Evolutionary conservation across 2,888 invertebrate species (phyloP), one percentile per base, ranked within the genome.

Genomic region (Chalcosyrphus nemorum): DNA sequence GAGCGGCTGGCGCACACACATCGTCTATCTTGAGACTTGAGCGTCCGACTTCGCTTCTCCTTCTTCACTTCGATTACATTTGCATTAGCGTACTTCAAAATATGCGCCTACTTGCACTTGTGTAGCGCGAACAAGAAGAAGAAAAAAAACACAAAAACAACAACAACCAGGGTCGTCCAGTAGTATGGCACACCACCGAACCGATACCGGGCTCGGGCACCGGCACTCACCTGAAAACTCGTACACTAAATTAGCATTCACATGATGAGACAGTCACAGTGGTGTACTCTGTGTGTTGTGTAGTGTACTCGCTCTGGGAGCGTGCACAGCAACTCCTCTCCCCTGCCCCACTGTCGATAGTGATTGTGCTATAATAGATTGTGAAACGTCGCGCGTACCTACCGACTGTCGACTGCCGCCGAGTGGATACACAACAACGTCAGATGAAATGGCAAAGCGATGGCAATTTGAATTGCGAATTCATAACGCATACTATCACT

Each of bases 101-200:
- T 66, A 29, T 75, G 75, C 57, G 41, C 59, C 59, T 76, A 68
- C 76, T 75, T 76, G 76, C 76, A 76, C 76, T 76, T 76, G 66
- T 76, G 66, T 24, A 41, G 66, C 66, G 43, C 66, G 66, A 61
- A 47, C 56, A 54, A 35, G 45, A 29, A 21, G 9, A 35, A 32
- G 21, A 56, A 47, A 19, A 19, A 3, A 35, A 45, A 13, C 24
- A 63, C 13, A 50, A 29, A 38, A 52, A 6, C 57, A 47, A 29
- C 63, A 52, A 54, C 29, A 21, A 66, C 57, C 66, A 75, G 75
- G 75, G 75, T 57, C 66, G 57, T 45, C 56, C 74, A 56, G 45
- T 56, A 57, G 57, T 24, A 63, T 13, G 21, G 52, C 54, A 63
- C 24, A 29, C 38, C 75, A 59, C 66, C 59, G 38, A 19, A 38